A percentile compares a stretch with the other conserved stretches of the same genome.
These are phyloP conservation scores for Dipodomys spectabilis DNA, from an alignment of 2,113 vertebrate genomes.

Conservation along the genomic window DNA sequence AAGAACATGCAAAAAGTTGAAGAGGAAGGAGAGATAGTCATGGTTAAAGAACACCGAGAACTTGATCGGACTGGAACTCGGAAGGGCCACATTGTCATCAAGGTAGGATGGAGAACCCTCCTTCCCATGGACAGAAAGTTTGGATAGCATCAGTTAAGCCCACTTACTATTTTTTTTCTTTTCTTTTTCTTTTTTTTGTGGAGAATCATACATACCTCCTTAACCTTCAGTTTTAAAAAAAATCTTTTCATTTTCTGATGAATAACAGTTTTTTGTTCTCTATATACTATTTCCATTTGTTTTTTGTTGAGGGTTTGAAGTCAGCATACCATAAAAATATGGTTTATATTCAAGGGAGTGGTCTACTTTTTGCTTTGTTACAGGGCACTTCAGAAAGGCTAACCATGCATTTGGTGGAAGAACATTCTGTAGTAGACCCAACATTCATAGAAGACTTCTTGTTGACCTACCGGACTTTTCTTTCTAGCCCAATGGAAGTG, in stretches of 20 bases:
- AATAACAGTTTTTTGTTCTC: not conserved
- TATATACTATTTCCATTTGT: not conserved
- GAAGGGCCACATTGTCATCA: constrained; percentile 99
- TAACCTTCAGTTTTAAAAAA: not conserved
- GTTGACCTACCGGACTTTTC: constrained; percentile 97
- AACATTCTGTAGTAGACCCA: constrained; percentile 98
- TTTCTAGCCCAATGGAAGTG: constrained; percentile 99
- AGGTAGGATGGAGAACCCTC: constrained; percentile 87
- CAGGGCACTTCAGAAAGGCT: constrained; percentile 97
- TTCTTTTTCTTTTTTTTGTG: not conserved
- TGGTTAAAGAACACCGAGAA: constrained; percentile 99
- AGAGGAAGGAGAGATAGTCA: constrained; percentile 99
- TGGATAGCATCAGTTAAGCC: not conserved
- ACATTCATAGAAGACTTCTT: constrained; percentile 99
- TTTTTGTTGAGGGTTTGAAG: not conserved
- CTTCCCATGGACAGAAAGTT: not conserved
- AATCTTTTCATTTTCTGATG: not conserved
- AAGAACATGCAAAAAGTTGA: constrained; percentile 99
- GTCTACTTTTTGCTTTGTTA: not conserved
- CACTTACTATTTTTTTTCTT: not conserved
- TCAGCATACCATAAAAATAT: not conserved
- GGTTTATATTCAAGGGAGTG: not conserved
- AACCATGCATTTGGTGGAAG: constrained; percentile 99
- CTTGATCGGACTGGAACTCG: constrained; percentile 98
- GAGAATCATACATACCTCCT: not conserved